Evolutionary conservation across 1,140 invertebrate genomes (phyloP), one percentile per base, ranked within the genome.

Genomic region (Himalopsyche phryganea): DNA sequence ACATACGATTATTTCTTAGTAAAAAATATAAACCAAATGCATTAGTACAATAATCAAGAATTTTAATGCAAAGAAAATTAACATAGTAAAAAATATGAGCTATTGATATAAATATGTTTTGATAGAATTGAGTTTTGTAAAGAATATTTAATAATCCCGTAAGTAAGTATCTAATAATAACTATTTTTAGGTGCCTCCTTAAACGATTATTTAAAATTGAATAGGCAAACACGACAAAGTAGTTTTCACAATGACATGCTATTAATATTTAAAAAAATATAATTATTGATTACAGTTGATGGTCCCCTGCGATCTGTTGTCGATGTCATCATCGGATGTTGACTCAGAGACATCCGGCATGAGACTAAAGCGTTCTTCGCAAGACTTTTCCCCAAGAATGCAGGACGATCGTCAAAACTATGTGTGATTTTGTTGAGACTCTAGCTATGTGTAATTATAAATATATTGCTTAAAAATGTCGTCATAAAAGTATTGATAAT

Each of bases 241-340:
- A n/a, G n/a, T n/a, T n/a, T n/a, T n/a, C n/a, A n/a, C n/a, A n/a
- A n/a, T n/a, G n/a, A n/a, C n/a, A n/a, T n/a, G n/a, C n/a, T n/a
- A n/a, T n/a, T n/a, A n/a, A n/a, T n/a, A n/a, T n/a, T n/a, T n/a
- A n/a, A n/a, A n/a, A n/a, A n/a, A n/a, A n/a, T n/a, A n/a, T n/a
- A n/a, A n/a, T n/a, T n/a, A n/a, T 52, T 23, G 17, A 14, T 45
- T 50, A 18, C 17, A 63, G 60, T 15, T 58, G 38, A 58, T 63
- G 60, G 55, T 63, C 0, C 60, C 55, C 14, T 58, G 56, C 19
- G 60, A 63, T 6, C 35, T 63, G 6, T 32, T 63, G 40, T 50
- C n/a, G 20, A 63, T 63, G 55, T 38, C 23, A 6, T 9, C 55
- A 7, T n/a, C 49, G 0, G 60, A 63, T 7, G 36, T n/a, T 35